Conservation (phyloP, 2,113 vertebrate species). For the Athene noctua region DNA sequence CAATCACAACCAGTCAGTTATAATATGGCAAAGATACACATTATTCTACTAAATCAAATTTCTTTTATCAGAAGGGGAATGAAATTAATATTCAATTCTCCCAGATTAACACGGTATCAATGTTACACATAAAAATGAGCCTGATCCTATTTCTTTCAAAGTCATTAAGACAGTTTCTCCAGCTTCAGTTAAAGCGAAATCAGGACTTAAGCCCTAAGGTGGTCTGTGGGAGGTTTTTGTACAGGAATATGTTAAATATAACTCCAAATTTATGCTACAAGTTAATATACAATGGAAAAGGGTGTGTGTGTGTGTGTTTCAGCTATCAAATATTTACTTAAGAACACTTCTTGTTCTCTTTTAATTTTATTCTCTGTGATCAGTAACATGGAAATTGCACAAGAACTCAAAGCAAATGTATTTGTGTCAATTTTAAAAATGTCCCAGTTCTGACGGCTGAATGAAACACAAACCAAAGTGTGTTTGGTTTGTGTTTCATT, state of each 20-base stretch:
- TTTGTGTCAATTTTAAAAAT: neutral
- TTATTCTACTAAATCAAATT: neutral
- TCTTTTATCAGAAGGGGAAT: neutral
- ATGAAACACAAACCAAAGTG: neutral
- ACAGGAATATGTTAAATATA: neutral
- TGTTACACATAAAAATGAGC: neutral
- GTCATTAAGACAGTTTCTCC: neutral
- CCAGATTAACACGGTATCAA: neutral
- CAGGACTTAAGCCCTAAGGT: neutral
- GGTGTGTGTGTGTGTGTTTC: too few species aligned
- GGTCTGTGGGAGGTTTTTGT: neutral
- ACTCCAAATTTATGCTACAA: neutral
- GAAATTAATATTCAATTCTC: neutral
- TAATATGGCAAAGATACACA: fast-evolving
- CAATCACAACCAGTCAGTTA: neutral
- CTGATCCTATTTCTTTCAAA: neutral
- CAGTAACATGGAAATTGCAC: neutral
- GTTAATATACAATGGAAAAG: neutral
- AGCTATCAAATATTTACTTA: neutral
- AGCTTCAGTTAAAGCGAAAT: neutral
- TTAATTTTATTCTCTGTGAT: neutral
- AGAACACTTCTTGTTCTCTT: neutral
- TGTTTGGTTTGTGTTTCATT: too few species aligned
- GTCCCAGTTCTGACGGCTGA: neutral
- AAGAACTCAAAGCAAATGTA: neutral